These are phyloP conservation scores for Hippopotamyrus pictus DNA, from an alignment of 2,797 vertebrate genomes.

Conservation along the genomic window DNA sequence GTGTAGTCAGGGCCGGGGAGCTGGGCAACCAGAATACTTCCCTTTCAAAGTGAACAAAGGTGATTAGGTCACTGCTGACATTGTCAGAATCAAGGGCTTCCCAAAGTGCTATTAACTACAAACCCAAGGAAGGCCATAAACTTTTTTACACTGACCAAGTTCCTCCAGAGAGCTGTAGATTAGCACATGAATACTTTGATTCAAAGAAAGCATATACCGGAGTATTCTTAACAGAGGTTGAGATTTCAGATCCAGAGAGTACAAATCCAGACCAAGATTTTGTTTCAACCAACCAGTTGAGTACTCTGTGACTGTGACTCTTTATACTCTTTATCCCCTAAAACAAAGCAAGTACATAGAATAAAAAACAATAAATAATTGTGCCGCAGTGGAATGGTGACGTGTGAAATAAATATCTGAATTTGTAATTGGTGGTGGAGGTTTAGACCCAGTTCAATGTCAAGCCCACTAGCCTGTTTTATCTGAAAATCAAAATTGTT, in stretches of 20 bases:
- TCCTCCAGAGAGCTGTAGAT: not conserved
- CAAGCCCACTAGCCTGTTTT: not conserved
- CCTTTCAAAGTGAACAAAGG: not conserved
- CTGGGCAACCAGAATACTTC: not conserved
- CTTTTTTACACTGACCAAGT: not conserved
- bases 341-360: not conserved
- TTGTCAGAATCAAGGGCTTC: not conserved
- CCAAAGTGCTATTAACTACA: not conserved
- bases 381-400: not conserved
- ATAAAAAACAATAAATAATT: not conserved
- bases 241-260: not conserved
- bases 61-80: not conserved
- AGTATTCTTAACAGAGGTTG: not conserved
- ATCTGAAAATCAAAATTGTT: not conserved
- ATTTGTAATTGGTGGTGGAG: not conserved
- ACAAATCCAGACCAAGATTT: not conserved
- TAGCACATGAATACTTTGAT: not conserved
- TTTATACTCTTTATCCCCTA: not conserved
- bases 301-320: not conserved
- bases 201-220: not conserved
- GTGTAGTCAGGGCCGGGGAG: not conserved
- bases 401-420: not conserved
- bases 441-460: not conserved
- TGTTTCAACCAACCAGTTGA: not conserved
- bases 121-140: not conserved